A percentile compares a stretch with the other conserved stretches of the same genome.
Evolutionary conservation across 2,797 vertebrate species (phyloP).

Genomic region (Steatocranus sp.): DNA sequence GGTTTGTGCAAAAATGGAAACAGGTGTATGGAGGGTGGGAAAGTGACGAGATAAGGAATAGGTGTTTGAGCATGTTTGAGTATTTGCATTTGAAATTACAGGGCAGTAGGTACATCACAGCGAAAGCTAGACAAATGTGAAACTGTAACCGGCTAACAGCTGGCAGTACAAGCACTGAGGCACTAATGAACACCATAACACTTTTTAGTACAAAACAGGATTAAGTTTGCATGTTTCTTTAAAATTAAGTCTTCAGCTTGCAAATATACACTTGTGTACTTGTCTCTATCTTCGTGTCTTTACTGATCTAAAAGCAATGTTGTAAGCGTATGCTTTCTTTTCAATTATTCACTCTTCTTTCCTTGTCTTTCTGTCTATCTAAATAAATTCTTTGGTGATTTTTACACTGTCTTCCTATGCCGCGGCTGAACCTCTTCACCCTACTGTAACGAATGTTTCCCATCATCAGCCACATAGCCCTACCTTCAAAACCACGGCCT

Average conservation of each 20-base stretch:
- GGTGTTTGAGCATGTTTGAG: neutral
- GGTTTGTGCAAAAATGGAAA: neutral
- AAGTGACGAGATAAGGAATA: neutral
- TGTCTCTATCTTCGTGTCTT: neutral
- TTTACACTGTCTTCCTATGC: slow-evolving; percentile 1
- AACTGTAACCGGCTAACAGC: neutral
- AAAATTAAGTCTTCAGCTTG: neutral
- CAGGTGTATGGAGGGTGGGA: neutral
- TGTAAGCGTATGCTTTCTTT: neutral
- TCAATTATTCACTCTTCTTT: neutral
- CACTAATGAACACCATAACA: neutral
- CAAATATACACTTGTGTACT: neutral
- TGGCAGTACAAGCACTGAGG: neutral
- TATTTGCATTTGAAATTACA: neutral
- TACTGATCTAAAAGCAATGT: neutral
- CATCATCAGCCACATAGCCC: slow-evolving; percentile 86
- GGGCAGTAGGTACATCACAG: neutral
- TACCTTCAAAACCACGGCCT: slow-evolving; percentile 86
- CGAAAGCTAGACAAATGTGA: neutral
- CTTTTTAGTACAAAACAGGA: neutral
- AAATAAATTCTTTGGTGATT: neutral
- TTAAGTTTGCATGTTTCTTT: neutral
- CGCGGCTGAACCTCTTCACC: slow-evolving; percentile 7
- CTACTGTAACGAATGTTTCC: slow-evolving; percentile 87
- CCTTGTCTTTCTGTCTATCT: neutral